Evolutionary conservation across 1,140 invertebrate species (phyloP).

Genomic region (Cotesia typhae): DNA sequence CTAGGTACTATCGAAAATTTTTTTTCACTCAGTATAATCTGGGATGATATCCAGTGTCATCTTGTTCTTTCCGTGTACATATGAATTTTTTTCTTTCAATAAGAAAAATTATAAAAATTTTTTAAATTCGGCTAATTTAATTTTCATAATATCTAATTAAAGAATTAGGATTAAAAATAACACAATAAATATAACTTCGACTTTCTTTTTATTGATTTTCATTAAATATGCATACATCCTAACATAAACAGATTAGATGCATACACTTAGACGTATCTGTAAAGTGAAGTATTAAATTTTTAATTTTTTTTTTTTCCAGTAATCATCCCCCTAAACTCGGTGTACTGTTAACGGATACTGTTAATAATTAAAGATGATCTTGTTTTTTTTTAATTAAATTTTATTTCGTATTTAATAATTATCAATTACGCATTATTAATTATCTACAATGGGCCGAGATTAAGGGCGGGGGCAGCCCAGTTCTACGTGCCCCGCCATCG

Average conservation of each 20-base stretch:
- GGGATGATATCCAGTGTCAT: too few relatives aligned
- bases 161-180: not conserved
- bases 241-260: slow-evolving; percentile 65
- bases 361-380: slow-evolving; percentile 45
- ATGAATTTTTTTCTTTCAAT: too few relatives aligned
- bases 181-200: slow-evolving; percentile 32
- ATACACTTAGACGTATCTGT: slow-evolving; percentile 57
- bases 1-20: too few relatives aligned
- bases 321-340: slow-evolving; percentile 50
- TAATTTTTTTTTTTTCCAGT: slow-evolving; percentile 29
- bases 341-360: slow-evolving; percentile 44
- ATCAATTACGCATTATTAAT: slow-evolving; percentile 57
- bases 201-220: slow-evolving; percentile 60
- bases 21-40: too few relatives aligned
- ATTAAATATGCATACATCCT: slow-evolving; percentile 60
- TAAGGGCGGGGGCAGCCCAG: slow-evolving; percentile 65
- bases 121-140: too few relatives aligned
- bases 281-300: slow-evolving; percentile 56
- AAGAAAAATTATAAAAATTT: too few relatives aligned
- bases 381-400: too few relatives aligned
- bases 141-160: too few relatives aligned
- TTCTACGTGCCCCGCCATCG: slow-evolving; percentile 66
- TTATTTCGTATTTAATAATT: slow-evolving; percentile 44
- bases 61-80: too few relatives aligned
- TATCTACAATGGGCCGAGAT: slow-evolving; percentile 67